Conservation (phyloP, 2,797 vertebrate species). For the Chloroceryle inda region DNA sequence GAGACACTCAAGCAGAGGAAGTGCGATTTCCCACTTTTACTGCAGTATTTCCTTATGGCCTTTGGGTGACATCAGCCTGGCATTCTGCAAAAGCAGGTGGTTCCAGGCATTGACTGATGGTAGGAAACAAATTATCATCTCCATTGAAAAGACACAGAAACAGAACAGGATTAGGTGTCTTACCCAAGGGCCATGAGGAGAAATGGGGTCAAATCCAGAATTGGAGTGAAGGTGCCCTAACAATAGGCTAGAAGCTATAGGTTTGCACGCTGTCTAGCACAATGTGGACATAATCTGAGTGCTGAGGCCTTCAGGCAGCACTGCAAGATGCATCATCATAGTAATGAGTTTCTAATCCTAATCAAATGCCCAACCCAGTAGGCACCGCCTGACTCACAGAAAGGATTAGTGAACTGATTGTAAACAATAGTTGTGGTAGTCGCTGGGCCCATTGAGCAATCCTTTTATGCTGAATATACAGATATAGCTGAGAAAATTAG, state of each 20-base stretch:
- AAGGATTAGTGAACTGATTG: conserved; percentile 44
- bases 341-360: conserved; percentile 50
- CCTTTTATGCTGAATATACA: conserved; percentile 57
- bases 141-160: background rate
- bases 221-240: background rate
- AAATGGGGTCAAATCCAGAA: conserved; percentile 33
- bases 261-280: background rate
- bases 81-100: background rate
- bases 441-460: background rate
- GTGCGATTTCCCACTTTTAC: background rate
- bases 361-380: conserved; percentile 54
- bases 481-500: conserved; percentile 50
- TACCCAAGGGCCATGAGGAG: background rate
- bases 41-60: background rate
- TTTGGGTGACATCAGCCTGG: background rate
- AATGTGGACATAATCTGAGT: background rate
- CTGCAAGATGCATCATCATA: conserved; percentile 18
- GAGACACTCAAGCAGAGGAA: background rate
- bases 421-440: conserved; percentile 48
- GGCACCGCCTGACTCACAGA: conserved; percentile 24
- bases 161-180: conserved; percentile 5
- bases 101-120: background rate
- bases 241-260: background rate
- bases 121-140: background rate
- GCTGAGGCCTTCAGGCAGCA: conserved; percentile 35